phyloP scores from a whole-genome alignment of 2,113 vertebrate species.

The Halichoeres trimaculatus region DNA sequence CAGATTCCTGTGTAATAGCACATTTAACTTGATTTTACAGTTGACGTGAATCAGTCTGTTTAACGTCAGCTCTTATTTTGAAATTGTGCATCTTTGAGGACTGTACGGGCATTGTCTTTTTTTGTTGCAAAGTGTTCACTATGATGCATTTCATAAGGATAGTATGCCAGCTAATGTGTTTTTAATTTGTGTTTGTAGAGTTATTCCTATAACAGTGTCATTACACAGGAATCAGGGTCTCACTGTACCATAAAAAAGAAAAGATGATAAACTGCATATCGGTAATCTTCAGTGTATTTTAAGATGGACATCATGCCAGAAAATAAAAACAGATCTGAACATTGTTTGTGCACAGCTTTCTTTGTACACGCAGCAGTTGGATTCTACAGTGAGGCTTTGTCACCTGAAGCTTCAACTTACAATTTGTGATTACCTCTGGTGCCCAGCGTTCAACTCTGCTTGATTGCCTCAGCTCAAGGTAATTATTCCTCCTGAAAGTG shows the following conservation, averaged over 20 bases:
- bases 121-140: slow-evolving; percentile 50
- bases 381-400: neutral
- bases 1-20: slow-evolving; percentile 81
- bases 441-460: neutral
- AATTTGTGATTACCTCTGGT: slow-evolving; percentile 13
- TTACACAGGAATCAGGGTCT: slow-evolving; percentile 79
- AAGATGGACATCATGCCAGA: slow-evolving; percentile 75
- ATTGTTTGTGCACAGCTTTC: slow-evolving; percentile 23
- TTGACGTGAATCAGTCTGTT: slow-evolving; percentile 38
- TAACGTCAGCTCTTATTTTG: slow-evolving; percentile 36
- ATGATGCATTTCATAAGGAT: slow-evolving; percentile 50
- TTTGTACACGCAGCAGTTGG: neutral
- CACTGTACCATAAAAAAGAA: slow-evolving; percentile 66
- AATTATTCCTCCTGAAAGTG: slow-evolving; percentile 36
- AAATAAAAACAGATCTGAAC: slow-evolving; percentile 71
- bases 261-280: slow-evolving; percentile 72
- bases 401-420: slow-evolving; percentile 2
- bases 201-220: slow-evolving; percentile 64
- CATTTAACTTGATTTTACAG: slow-evolving; percentile 66
- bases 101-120: slow-evolving; percentile 73
- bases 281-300: slow-evolving; percentile 81
- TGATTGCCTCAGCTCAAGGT: slow-evolving; percentile 31
- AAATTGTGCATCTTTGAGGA: slow-evolving; percentile 52
- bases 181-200: slow-evolving; percentile 63
- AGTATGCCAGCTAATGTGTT: slow-evolving; percentile 65